Conservation (phyloP, 2,113 vertebrate species). For the Nicator chloris region DNA sequence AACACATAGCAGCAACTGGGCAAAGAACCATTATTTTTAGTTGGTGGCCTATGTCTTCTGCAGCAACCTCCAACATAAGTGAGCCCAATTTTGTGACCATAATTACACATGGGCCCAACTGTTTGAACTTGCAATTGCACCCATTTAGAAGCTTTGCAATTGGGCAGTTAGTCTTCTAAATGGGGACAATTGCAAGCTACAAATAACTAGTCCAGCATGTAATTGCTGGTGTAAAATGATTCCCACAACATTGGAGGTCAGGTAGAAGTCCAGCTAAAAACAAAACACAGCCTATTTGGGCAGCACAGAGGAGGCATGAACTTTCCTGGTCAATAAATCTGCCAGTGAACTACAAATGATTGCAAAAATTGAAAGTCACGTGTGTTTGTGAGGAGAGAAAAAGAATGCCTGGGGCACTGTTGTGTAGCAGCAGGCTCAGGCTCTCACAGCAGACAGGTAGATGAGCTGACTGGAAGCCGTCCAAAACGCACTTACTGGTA, state of each 20-base stretch:
- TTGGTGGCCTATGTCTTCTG: neutral
- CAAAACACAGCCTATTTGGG: neutral
- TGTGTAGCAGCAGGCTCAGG: neutral
- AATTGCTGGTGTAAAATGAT: constrained; percentile 50
- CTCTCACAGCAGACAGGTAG: constrained; percentile 3
- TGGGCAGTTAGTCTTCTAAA: constrained; percentile 64
- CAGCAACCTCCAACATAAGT: neutral
- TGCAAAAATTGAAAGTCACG: neutral
- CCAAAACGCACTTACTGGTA: neutral
- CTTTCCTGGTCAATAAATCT: constrained; percentile 13
- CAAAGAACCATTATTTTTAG: neutral
- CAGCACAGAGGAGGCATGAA: neutral
- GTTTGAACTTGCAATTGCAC: constrained; percentile 58
- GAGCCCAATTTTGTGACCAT: constrained; percentile 25
- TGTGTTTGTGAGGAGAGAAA: neutral
- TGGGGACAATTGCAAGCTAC: constrained; percentile 52
- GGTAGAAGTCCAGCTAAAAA: neutral
- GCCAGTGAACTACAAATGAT: neutral
- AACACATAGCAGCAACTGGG: neutral
- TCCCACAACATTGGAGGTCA: constrained; percentile 42
- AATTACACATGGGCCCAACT: constrained; percentile 32
- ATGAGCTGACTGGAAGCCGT: neutral
- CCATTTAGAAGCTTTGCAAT: constrained; percentile 52
- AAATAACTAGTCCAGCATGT: constrained; percentile 49
- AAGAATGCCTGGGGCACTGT: neutral